Evolutionary conservation across 2,797 vertebrate species (phyloP).

Genomic region (Arremon brunneinucha): DNA sequence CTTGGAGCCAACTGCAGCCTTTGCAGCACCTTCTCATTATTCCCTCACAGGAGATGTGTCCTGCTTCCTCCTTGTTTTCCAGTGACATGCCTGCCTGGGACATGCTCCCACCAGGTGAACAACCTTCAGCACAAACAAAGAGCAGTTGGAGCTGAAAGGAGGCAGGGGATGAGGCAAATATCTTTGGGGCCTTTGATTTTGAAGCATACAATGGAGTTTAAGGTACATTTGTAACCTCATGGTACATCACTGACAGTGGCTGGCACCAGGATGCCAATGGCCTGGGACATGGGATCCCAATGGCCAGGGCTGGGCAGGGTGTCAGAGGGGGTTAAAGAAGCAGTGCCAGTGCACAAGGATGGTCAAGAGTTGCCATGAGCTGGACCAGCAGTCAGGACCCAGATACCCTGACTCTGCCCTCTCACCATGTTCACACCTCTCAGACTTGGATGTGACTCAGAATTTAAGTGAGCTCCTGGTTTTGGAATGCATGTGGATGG

Average conservation of each 20-base stretch:
- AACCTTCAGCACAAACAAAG: background rate
- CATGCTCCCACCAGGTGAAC: background rate
- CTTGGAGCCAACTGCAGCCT: background rate
- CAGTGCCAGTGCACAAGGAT: background rate
- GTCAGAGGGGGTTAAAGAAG: background rate
- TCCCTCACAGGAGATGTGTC: background rate
- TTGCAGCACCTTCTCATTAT: background rate
- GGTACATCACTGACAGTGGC: background rate
- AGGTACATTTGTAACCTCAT: background rate
- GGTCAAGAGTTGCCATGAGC: background rate
- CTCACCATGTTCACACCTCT: background rate
- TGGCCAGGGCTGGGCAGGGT: background rate
- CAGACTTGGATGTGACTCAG: background rate
- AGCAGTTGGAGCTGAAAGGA: background rate
- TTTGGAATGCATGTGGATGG: background rate
- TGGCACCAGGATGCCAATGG: background rate
- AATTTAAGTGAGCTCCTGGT: background rate
- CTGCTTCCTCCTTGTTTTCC: background rate
- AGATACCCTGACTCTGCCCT: background rate
- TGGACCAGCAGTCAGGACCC: background rate
- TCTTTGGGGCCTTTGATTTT: background rate
- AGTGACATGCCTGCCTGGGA: background rate
- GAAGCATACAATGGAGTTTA: rapidly evolving
- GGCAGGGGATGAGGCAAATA: background rate
- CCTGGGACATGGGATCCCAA: too few species aligned